Evolutionary conservation across 2,797 vertebrate genomes (phyloP).

Genomic region (Onychomys leucogaster): DNA sequence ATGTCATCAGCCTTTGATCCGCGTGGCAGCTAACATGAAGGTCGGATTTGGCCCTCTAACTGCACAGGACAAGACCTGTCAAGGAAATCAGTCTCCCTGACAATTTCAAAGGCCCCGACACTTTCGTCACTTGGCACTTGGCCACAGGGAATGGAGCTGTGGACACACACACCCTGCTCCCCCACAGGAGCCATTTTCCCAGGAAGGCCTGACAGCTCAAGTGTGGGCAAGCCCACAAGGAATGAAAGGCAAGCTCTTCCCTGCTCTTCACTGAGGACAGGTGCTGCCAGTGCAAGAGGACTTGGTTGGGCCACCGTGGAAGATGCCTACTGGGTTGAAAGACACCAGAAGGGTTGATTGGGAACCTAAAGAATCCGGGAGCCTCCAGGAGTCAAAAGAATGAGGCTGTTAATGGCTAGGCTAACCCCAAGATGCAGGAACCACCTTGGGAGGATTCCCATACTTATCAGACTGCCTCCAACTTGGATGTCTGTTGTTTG

Average conservation of each 20-base stretch:
- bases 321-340: slow-evolving; percentile 19
- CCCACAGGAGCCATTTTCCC: slow-evolving; percentile 69
- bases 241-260: slow-evolving; percentile 70
- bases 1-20: slow-evolving; percentile 84
- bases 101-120: slow-evolving; percentile 84
- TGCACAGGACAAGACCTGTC: slow-evolving; percentile 82
- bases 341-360: background rate
- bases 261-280: slow-evolving; percentile 64
- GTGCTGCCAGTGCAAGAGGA: slow-evolving; percentile 13
- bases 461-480: background rate
- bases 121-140: slow-evolving; percentile 82
- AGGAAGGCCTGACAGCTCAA: slow-evolving; percentile 71
- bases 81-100: slow-evolving; percentile 84
- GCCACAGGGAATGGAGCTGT: slow-evolving; percentile 70
- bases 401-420: background rate
- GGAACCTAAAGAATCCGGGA: background rate
- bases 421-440: background rate
- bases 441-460: background rate
- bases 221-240: slow-evolving; percentile 68
- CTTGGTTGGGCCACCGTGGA: background rate
- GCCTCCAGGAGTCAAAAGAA: background rate
- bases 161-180: slow-evolving; percentile 72
- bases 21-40: slow-evolving; percentile 80
- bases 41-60: slow-evolving; percentile 81
- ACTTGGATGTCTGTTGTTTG: background rate